Base-by-base conservation (phyloP, 2,888 invertebrate species). In the Drosophila anomalata region DNA sequence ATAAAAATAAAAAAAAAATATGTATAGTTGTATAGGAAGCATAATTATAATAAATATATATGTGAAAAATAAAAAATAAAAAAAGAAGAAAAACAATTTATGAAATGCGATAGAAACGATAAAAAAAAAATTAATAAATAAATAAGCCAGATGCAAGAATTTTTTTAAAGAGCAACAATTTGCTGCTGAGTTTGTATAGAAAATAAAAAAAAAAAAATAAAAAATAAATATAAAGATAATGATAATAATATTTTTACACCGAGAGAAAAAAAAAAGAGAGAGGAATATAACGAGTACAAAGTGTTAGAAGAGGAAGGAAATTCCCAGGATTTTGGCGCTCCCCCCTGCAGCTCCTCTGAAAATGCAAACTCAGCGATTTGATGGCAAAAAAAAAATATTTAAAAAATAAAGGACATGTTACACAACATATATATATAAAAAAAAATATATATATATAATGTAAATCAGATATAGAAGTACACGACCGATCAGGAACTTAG, bases 171-270 rank as follows among this genome's bases (percentile, higher is more conserved):
- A 11, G 55, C 61, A 72, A 63, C 17, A 17, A 58, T 65, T 72
- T 78, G 50, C 73, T 59, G 76, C 71, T 82, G 87, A 84, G 75
- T 80, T 84, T 88, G 88, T 87, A 84, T 71, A 80, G 77, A 60
- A 70, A 68, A 75, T 33, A 42, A 9, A 29, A 22, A 22, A 42
- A 47, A 22, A 26, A 22, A 39, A n/a, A n/a, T n/a, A 14, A 14
- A 14, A 47, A 22, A 39, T 31, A n/a, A 58, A 52, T 26, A 69
- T 53, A 41, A 36, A 58, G 39, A 66, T 56, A 73, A 73, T 80
- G 47, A 66, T 56, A 73, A 73, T 83, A 75, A 66, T 84, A 84
- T 88, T 84, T 84, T 84, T 84, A 88, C 84, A 84, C 88, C 74
- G 69, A 50, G 24, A 67, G 33, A 68, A 59, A 61, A 68, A 33